These are phyloP conservation scores for Pandemis corylana DNA, from an alignment of 2,888 invertebrate species.

Conservation along the genomic window DNA sequence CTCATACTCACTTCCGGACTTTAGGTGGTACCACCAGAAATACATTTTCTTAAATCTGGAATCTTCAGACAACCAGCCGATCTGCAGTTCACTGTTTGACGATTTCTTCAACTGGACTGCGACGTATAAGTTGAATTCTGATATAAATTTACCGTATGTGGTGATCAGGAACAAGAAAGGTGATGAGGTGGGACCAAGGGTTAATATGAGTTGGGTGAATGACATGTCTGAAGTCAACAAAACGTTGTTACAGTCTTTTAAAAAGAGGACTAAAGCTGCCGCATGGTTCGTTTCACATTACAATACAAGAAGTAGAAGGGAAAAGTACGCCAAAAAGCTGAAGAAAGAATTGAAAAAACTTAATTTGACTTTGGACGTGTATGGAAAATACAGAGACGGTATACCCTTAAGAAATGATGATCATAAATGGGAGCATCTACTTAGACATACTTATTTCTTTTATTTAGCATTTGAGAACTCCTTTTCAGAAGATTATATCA, in stretches of 20 bases:
- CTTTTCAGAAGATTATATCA: conserved; percentile 62
- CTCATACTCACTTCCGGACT: background rate
- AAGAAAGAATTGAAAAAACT: conserved; percentile 49
- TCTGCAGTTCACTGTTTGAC: conserved; percentile 43
- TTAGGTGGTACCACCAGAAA: conserved; percentile 41
- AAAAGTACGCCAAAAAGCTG: conserved; percentile 46
- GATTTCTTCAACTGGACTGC: conserved; percentile 50
- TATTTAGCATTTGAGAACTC: conserved; percentile 67
- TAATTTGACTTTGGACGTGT: conserved; percentile 56
- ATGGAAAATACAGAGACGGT: conserved; percentile 57
- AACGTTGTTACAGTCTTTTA: conserved; percentile 41
- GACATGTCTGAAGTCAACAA: conserved; percentile 58
- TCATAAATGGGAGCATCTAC: conserved; percentile 50
- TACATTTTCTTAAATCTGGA: conserved; percentile 48
- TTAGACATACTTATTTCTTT: conserved; percentile 61
- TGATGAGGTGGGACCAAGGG: conserved; percentile 56
- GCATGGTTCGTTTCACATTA: conserved; percentile 64
- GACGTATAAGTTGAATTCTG: conserved; percentile 47
- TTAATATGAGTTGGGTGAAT: conserved; percentile 58
- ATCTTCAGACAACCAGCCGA: conserved; percentile 46
- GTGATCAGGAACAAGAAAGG: conserved; percentile 53
- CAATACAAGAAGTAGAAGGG: conserved; percentile 49
- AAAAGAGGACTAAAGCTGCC: conserved; percentile 52
- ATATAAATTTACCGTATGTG: conserved; percentile 33
- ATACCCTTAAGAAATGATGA: conserved; percentile 49